A percentile compares a stretch with the other conserved stretches of the same genome.
These are phyloP conservation scores for Coelopa frigida DNA, from an alignment of 1,140 invertebrate genomes.

Conservation along the genomic window DNA sequence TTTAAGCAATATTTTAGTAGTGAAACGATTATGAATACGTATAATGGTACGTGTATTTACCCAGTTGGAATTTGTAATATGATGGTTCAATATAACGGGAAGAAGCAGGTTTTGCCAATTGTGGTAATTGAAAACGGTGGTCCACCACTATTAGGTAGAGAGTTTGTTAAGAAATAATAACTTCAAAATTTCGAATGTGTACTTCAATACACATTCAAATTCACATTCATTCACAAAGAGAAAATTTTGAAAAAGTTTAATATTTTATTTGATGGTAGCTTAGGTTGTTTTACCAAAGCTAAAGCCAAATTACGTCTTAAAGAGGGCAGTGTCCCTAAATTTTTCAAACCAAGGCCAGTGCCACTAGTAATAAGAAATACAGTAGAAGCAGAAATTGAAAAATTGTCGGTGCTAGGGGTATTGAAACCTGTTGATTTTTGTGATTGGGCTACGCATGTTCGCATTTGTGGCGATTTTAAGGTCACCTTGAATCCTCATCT, in stretches of 20 bases:
- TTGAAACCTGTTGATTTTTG: constrained; percentile 20
- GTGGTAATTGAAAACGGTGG: constrained; percentile 22
- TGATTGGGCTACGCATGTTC: constrained; percentile 41
- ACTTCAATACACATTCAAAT: background rate
- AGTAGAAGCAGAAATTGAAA: constrained; percentile 38
- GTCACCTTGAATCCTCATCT: constrained; percentile 10
- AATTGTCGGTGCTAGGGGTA: constrained; percentile 29
- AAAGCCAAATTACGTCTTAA: constrained; percentile 1
- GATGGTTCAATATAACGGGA: background rate
- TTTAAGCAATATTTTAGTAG: constrained; percentile 1
- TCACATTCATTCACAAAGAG: too few relatives aligned
- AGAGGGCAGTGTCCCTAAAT: constrained; percentile 5
- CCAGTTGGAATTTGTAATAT: constrained; percentile 6
- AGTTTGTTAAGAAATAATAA: constrained; percentile 6
- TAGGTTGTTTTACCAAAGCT: constrained; percentile 8
- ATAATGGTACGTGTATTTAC: constrained; percentile 2
- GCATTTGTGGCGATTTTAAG: constrained; percentile 46
- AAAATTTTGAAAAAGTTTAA: background rate
- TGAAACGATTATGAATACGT: background rate
- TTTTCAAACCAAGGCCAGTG: constrained; percentile 6
- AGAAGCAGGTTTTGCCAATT: constrained; percentile 5
- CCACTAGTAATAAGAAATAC: background rate
- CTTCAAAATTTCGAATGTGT: background rate
- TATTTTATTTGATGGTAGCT: constrained; percentile 4
- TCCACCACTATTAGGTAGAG: constrained; percentile 22